These are phyloP conservation scores for Mico argentatus DNA, from an alignment of 2,797 vertebrate genomes.

Conservation along the genomic window DNA sequence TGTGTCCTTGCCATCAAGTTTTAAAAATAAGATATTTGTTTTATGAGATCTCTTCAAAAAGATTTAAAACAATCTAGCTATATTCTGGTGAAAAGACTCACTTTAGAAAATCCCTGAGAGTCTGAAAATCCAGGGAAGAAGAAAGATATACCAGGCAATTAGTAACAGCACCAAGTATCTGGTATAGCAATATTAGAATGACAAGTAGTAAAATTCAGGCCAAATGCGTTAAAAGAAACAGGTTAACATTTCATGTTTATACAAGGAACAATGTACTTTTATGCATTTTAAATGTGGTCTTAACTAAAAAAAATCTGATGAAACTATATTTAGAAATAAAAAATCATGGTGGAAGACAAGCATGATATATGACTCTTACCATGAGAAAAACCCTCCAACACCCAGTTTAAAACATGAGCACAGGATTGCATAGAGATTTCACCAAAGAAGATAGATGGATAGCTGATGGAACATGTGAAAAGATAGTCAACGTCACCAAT, in stretches of 20 bases:
- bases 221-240: neutral
- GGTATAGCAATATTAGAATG: neutral
- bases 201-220: neutral
- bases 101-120: neutral
- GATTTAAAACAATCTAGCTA: neutral
- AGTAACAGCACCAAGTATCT: neutral
- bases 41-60: neutral
- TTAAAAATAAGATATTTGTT: neutral
- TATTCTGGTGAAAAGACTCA: neutral
- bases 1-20: neutral
- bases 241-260: neutral
- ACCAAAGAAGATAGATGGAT: neutral
- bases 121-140: neutral
- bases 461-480: neutral
- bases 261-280: neutral
- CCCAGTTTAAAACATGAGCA: neutral
- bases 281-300: neutral
- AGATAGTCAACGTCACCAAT: neutral
- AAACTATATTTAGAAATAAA: neutral
- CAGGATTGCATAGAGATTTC: neutral
- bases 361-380: neutral
- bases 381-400: neutral
- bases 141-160: neutral
- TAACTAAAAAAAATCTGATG: neutral
- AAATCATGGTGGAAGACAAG: conserved; percentile 4